Percentiles rank a stretch among this genome's conserved stretches.
phyloP scores from a whole-genome alignment of 2,113 vertebrate genomes.

The Odocoileus hemionus region DNA sequence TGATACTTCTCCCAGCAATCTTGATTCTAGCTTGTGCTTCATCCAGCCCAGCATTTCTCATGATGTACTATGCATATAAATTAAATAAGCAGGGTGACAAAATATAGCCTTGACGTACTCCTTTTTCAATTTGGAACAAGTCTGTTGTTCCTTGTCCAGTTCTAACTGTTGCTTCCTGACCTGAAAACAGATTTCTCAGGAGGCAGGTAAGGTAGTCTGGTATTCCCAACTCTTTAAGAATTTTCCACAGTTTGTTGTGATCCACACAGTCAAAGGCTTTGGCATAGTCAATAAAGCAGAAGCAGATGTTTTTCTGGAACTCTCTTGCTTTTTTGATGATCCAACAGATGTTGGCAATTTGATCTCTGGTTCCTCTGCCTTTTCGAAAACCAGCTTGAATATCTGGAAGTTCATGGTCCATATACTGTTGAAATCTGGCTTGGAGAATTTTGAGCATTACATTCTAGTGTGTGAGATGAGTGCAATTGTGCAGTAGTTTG shows the following conservation, averaged over 20 bases:
- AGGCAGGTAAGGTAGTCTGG: background rate
- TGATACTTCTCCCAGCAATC: background rate
- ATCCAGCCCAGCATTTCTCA: accelerated
- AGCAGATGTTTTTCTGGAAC: background rate
- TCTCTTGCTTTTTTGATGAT: background rate
- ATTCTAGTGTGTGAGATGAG: background rate
- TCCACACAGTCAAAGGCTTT: background rate
- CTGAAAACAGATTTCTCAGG: background rate
- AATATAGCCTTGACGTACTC: background rate
- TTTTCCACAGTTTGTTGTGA: background rate
- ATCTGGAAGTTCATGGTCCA: background rate
- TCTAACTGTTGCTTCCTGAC: background rate
- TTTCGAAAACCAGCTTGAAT: background rate
- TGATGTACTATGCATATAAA: background rate
- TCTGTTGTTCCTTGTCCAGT: background rate
- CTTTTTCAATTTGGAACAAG: background rate
- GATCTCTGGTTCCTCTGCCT: background rate
- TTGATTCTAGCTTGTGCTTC: background rate
- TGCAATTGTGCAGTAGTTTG: background rate
- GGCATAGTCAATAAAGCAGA: background rate
- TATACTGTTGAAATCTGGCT: background rate
- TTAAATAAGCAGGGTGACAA: background rate
- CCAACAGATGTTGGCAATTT: background rate
- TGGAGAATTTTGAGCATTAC: background rate
- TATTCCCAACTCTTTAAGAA: background rate